phyloP scores from a whole-genome alignment of 2,797 vertebrate genomes.

The Chaetophractus vellerosus region DNA sequence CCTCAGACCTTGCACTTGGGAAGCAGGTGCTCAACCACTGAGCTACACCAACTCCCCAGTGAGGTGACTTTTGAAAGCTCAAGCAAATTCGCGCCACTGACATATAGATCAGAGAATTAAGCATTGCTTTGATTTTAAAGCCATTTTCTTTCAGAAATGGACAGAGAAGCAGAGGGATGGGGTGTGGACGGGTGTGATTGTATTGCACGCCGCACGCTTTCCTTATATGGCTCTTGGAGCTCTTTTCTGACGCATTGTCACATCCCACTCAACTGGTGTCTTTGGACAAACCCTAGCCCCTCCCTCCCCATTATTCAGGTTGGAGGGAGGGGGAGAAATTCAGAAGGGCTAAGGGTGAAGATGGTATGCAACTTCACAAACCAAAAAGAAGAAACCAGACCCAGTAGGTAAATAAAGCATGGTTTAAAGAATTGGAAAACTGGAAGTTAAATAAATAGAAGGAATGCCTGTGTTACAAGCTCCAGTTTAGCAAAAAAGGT shows the following conservation, averaged over 20 bases:
- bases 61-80: not conserved
- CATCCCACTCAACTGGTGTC: not conserved
- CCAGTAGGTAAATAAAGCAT: not conserved
- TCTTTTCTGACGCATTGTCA: not conserved
- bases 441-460: slow-evolving; percentile 42
- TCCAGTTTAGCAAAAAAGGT: slow-evolving; percentile 67
- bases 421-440: slow-evolving; percentile 46
- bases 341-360: not conserved
- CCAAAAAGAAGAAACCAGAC: slow-evolving; percentile 24
- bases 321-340: slow-evolving; percentile 46
- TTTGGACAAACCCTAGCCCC: not conserved
- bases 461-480: not conserved
- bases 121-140: slow-evolving; percentile 30
- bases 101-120: slow-evolving; percentile 46
- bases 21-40: too few relatives aligned
- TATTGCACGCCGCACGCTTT: accelerated
- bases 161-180: not conserved
- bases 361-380: not conserved
- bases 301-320: not conserved
- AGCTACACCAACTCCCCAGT: too few relatives aligned
- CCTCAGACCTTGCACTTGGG: too few relatives aligned
- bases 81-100: slow-evolving; percentile 49
- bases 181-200: not conserved
- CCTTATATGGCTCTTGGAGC: not conserved
- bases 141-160: slow-evolving; percentile 31